Evolutionary conservation across 2,888 invertebrate genomes (phyloP).

Genomic region (Gymnoscelis rufifasciata): DNA sequence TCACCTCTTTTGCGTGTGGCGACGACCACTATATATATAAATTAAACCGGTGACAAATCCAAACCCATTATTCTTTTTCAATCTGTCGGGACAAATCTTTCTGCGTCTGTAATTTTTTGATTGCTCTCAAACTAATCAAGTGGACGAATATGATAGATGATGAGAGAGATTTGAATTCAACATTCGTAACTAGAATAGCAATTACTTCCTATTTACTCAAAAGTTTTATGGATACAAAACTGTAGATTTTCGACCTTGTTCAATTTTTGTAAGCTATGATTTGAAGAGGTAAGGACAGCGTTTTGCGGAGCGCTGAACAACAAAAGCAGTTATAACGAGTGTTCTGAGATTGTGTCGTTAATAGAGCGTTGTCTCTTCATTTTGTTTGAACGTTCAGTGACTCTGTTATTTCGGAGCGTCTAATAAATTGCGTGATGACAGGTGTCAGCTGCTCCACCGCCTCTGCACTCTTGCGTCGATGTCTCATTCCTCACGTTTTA

Average conservation of each 20-base stretch:
- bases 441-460: slow-evolving; percentile 78
- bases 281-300: too few species aligned
- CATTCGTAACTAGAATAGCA: not conserved
- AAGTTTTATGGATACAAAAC: too few species aligned
- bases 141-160: not conserved
- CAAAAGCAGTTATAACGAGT: slow-evolving; percentile 56
- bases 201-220: too few species aligned
- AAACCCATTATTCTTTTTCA: slow-evolving; percentile 50
- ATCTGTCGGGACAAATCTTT: slow-evolving; percentile 22
- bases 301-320: slow-evolving; percentile 39
- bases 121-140: not conserved
- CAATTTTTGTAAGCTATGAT: too few species aligned
- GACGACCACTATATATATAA: slow-evolving; percentile 45
- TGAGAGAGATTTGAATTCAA: not conserved
- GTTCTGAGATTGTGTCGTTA: slow-evolving; percentile 67
- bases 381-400: slow-evolving; percentile 75
- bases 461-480: slow-evolving; percentile 79
- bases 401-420: slow-evolving; percentile 76
- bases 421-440: slow-evolving; percentile 79
- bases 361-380: slow-evolving; percentile 75
- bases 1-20: slow-evolving; percentile 50
- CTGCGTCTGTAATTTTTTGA: slow-evolving; percentile 7
- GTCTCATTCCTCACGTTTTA: slow-evolving; percentile 78
- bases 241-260: too few species aligned
- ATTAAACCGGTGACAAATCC: slow-evolving; percentile 56